These are phyloP conservation scores for Notechis scutatus DNA, from an alignment of 2,113 vertebrate genomes.

Conservation along the genomic window DNA sequence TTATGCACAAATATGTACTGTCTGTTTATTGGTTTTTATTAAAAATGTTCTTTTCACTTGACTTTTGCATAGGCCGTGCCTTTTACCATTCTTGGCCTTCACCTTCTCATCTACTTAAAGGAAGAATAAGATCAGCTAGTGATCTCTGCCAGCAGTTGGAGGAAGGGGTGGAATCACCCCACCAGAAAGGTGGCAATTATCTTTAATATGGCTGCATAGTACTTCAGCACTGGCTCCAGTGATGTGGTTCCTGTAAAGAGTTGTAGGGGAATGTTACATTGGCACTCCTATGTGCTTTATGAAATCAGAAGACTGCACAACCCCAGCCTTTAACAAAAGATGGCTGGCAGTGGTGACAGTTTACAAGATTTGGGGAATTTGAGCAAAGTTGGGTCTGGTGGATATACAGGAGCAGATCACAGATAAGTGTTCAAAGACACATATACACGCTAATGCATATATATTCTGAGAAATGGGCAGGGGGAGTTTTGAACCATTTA, in stretches of 20 bases:
- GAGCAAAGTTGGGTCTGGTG: not conserved
- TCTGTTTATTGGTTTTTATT: not conserved
- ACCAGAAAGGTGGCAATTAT: not conserved
- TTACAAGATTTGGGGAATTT: not conserved
- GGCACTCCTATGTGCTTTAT: not conserved
- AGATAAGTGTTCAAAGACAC: not conserved
- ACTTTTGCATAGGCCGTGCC: not conserved
- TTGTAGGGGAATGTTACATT: not conserved
- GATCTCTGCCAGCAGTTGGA: not conserved
- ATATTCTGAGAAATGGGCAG: not conserved
- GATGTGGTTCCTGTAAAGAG: not conserved
- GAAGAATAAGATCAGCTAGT: not conserved
- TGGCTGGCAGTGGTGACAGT: not conserved
- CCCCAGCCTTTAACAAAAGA: not conserved
- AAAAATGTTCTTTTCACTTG: not conserved
- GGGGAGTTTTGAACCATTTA: not conserved
- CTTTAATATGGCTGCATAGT: not conserved
- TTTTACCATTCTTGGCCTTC: not conserved
- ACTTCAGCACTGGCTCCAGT: not conserved
- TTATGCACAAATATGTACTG: not conserved
- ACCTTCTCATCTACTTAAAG: not conserved
- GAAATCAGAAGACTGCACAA: not conserved
- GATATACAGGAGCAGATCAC: not conserved
- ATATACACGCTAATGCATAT: not conserved
- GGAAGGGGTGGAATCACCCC: not conserved